These are phyloP conservation scores for Ctenopoma kingsleyae DNA, from an alignment of 2,797 vertebrate species.

Conservation along the genomic window DNA sequence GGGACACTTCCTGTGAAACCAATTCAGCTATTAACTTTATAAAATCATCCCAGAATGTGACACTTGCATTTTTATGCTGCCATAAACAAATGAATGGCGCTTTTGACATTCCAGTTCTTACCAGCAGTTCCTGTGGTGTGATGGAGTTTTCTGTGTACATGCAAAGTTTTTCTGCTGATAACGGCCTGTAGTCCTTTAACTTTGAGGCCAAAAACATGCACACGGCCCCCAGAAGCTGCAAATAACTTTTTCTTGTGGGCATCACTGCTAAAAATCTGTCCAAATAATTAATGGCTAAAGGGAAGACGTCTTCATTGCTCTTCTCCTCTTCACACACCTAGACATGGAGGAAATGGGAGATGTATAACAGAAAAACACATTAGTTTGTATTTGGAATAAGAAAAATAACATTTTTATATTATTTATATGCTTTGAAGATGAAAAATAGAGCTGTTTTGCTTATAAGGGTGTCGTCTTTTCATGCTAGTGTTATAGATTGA, in stretches of 20 bases:
- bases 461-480: not conserved
- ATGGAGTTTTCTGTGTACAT: constrained; percentile 97
- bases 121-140: constrained; percentile 93
- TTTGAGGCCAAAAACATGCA: constrained; percentile 98
- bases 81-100: constrained; percentile 37
- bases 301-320: constrained; percentile 94
- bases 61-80: constrained; percentile 30
- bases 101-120: constrained; percentile 79
- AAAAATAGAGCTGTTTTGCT: not conserved
- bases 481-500: not conserved
- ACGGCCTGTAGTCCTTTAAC: constrained; percentile 92
- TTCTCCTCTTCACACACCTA: constrained; percentile 96
- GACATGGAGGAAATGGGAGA: constrained; percentile 12
- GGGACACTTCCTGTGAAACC: constrained; percentile 70
- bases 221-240: constrained; percentile 94
- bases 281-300: constrained; percentile 97
- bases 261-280: constrained; percentile 94
- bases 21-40: constrained; percentile 55
- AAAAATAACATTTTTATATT: no score
- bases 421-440: constrained; percentile 1
- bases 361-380: constrained; percentile 13
- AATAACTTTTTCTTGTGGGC: constrained; percentile 89
- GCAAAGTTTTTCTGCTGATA: constrained; percentile 94
- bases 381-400: not conserved
- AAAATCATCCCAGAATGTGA: constrained; percentile 57